phyloP scores from a whole-genome alignment of 2,113 vertebrate genomes.

The Craseonycteris thonglongyai region DNA sequence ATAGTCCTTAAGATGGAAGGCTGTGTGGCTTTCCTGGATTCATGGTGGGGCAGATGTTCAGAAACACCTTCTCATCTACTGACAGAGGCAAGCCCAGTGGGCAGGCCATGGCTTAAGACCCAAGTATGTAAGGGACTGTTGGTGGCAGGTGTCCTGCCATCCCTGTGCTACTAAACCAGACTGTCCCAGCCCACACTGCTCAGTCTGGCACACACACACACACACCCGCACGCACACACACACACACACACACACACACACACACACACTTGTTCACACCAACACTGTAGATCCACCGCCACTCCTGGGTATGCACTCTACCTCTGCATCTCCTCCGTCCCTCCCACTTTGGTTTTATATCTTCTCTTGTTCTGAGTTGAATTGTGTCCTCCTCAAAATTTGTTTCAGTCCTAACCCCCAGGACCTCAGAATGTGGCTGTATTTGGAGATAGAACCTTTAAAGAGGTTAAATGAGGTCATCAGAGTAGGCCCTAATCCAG shows the following conservation, averaged over 20 bases:
- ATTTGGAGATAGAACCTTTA: background rate
- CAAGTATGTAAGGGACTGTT: rapidly evolving
- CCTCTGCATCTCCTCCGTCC: background rate
- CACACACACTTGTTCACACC: rapidly evolving
- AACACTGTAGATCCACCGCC: too few relatives aligned
- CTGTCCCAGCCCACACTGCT: rapidly evolving
- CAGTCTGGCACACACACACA: background rate
- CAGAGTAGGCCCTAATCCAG: background rate
- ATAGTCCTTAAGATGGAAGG: background rate
- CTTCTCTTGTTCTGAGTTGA: background rate
- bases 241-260: too few relatives aligned
- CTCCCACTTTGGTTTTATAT: background rate
- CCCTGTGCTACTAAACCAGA: background rate
- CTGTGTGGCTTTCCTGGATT: rapidly evolving
- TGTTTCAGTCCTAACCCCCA: background rate
- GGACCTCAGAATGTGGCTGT: background rate
- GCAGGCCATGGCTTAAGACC: background rate
- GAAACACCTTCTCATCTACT: background rate
- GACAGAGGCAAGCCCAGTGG: background rate
- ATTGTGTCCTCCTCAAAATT: background rate
- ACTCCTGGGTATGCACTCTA: background rate
- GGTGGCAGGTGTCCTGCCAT: too few relatives aligned
- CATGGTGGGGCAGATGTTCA: rapidly evolving
- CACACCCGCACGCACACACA: too few relatives aligned
- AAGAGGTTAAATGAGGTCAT: background rate